Conservation (phyloP, 2,113 vertebrate species). For the Ceratotherium simum region DNA sequence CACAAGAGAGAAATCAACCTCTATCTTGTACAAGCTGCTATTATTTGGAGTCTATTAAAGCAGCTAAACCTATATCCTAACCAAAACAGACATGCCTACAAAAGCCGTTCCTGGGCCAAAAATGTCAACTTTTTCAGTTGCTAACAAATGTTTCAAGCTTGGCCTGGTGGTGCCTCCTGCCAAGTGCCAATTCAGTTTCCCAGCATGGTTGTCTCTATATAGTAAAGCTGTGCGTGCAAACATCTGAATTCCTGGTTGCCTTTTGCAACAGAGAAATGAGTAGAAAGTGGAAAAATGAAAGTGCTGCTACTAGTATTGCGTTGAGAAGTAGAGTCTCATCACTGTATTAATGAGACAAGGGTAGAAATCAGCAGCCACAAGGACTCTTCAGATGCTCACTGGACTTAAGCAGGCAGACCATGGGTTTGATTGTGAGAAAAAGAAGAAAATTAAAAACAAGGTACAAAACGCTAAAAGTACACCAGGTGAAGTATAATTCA, state of each 20-base stretch:
- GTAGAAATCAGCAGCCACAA: not conserved
- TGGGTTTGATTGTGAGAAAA: not conserved
- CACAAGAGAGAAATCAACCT: not conserved
- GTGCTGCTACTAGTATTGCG: not conserved
- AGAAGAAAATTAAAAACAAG: conserved; percentile 1
- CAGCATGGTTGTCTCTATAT: not conserved
- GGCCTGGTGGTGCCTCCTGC: not conserved
- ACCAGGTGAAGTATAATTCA: not conserved
- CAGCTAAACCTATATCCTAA: not conserved
- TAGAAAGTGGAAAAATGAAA: not conserved
- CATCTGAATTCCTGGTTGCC: not conserved
- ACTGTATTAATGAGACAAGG: not conserved
- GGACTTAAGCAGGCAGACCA: not conserved
- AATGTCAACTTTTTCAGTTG: not conserved
- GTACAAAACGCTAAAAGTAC: not conserved
- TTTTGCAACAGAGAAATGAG: not conserved
- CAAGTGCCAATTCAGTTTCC: not conserved
- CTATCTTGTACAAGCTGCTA: not conserved
- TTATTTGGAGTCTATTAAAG: not conserved
- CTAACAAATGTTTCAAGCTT: not conserved
- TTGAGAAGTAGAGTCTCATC: not conserved
- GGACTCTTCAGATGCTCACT: not conserved
- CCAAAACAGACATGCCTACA: not conserved
- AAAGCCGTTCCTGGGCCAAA: not conserved
- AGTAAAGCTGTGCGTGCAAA: not conserved